phyloP scores from a whole-genome alignment of 2,888 invertebrate genomes.

The Drosophila fungiperda region DNA sequence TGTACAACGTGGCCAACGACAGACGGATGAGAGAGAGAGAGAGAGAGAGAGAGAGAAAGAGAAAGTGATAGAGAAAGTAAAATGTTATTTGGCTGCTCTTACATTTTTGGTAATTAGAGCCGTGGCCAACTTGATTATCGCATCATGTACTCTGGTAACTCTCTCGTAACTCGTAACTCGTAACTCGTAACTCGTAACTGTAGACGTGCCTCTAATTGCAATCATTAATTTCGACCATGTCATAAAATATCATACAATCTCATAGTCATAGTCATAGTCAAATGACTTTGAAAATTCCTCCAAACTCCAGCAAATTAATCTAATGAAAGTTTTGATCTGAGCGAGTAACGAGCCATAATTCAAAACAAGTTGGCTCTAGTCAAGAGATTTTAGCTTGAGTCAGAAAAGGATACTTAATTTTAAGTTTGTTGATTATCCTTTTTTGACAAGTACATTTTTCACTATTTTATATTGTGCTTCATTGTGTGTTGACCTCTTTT shows the following conservation, averaged over 20 bases:
- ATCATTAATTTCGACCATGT: constrained; percentile 60
- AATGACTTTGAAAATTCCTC: constrained; percentile 3
- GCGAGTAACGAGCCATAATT: not conserved
- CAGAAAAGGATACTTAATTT: not conserved
- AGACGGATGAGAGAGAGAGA: not conserved
- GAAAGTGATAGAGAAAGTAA: constrained; percentile 42
- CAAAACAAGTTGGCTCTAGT: not conserved
- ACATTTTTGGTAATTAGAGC: constrained; percentile 67
- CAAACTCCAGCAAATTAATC: not conserved
- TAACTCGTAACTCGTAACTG: constrained; percentile 39
- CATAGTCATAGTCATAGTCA: constrained; percentile 7
- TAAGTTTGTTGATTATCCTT: no score
- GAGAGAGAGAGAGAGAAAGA: not conserved
- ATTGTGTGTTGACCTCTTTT: not conserved
- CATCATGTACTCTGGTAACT: constrained; percentile 20
- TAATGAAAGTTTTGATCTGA: not conserved
- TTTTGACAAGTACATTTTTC: not conserved
- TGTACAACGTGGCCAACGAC: constrained; percentile 14
- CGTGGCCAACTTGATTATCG: constrained; percentile 71
- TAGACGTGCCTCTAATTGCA: constrained; percentile 64
- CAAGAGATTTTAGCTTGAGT: not conserved
- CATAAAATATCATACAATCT: constrained; percentile 39
- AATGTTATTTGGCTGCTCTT: constrained; percentile 42
- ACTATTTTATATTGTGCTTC: not conserved
- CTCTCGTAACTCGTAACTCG: not conserved